A percentile compares a stretch with the other conserved stretches of the same genome.
Evolutionary conservation across 2,888 invertebrate species (phyloP).

Genomic region (Dexiosoma caninum): DNA sequence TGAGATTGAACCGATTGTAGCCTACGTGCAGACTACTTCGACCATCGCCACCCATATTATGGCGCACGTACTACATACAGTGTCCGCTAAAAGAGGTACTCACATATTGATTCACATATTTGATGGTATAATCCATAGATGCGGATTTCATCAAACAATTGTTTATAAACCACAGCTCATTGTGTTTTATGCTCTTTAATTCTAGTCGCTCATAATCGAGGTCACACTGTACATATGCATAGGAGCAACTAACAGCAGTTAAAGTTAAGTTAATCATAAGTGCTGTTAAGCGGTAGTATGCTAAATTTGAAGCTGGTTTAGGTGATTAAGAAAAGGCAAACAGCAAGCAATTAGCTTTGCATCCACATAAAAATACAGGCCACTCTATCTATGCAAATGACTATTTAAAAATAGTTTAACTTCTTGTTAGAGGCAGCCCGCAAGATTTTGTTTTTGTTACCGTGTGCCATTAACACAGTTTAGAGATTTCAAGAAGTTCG

Average conservation of each 20-base stretch:
- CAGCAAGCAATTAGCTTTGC: conserved; percentile 46
- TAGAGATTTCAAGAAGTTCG: conserved; percentile 38
- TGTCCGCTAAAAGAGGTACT: no score
- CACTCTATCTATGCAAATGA: conserved; percentile 18
- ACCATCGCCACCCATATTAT: no score
- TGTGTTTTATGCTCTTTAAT: no score
- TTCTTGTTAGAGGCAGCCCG: conserved; percentile 10
- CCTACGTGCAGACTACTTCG: no score
- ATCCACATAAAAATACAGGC: conserved; percentile 24
- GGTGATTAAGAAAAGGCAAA: conserved; percentile 8
- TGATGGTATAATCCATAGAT: no score
- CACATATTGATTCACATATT: no score
- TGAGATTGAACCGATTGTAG: no score
- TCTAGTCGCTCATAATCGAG: no score
- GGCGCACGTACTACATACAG: no score
- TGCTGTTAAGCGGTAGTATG: conserved; percentile 11
- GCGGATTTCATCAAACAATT: no score
- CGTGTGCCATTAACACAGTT: conserved; percentile 61
- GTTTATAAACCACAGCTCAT: no score
- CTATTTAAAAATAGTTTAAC: conserved; percentile 24
- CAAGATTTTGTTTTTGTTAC: conserved; percentile 6
- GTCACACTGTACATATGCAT: no score
- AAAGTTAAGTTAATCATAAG: conserved; percentile 17
- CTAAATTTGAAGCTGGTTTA: conserved; percentile 34
- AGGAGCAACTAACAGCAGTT: neutral